phyloP scores from a whole-genome alignment of 1,140 invertebrate genomes.

The Ceratosolen fusciceps region DNA sequence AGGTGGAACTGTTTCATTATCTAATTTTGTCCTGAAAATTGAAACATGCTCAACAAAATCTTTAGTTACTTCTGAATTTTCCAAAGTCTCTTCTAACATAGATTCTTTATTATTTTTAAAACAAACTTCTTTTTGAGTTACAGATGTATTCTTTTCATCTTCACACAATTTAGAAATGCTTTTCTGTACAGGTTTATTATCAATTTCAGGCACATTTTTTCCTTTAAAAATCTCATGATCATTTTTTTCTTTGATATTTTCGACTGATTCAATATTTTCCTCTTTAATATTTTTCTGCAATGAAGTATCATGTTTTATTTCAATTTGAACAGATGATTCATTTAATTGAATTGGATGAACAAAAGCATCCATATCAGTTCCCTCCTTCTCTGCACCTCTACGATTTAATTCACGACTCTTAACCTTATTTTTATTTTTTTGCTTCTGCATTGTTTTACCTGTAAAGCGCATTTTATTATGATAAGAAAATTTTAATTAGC shows the following conservation, averaged over 20 bases:
- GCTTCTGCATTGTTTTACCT: slow-evolving; percentile 68
- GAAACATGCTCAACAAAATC: slow-evolving; percentile 65
- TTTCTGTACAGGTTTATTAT: slow-evolving; percentile 43
- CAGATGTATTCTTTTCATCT: not conserved
- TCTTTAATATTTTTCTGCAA: slow-evolving; percentile 53
- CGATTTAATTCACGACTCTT: slow-evolving; percentile 66
- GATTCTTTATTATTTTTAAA: slow-evolving; percentile 29
- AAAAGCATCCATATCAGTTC: slow-evolving; percentile 72
- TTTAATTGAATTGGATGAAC: slow-evolving; percentile 55
- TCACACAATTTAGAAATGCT: slow-evolving; percentile 3
- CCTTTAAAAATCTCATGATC: slow-evolving; percentile 61
- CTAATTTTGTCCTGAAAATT: slow-evolving; percentile 53
- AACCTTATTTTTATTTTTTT: slow-evolving; percentile 66
- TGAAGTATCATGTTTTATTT: slow-evolving; percentile 51
- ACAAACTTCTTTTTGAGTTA: slow-evolving; percentile 17
- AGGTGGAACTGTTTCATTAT: slow-evolving; percentile 54
- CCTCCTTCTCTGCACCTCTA: slow-evolving; percentile 71
- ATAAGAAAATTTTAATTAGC: not conserved
- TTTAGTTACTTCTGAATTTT: slow-evolving; percentile 48
- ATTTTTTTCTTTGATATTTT: slow-evolving; percentile 62
- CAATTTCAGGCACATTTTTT: slow-evolving; percentile 48
- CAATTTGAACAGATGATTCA: slow-evolving; percentile 51
- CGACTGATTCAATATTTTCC: slow-evolving; percentile 52
- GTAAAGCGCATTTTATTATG: slow-evolving; percentile 1
- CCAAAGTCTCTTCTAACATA: slow-evolving; percentile 18